Evolutionary conservation across 2,888 invertebrate genomes (phyloP), one percentile per base, ranked within the genome.

Genomic region (Prosapia bicincta): DNA sequence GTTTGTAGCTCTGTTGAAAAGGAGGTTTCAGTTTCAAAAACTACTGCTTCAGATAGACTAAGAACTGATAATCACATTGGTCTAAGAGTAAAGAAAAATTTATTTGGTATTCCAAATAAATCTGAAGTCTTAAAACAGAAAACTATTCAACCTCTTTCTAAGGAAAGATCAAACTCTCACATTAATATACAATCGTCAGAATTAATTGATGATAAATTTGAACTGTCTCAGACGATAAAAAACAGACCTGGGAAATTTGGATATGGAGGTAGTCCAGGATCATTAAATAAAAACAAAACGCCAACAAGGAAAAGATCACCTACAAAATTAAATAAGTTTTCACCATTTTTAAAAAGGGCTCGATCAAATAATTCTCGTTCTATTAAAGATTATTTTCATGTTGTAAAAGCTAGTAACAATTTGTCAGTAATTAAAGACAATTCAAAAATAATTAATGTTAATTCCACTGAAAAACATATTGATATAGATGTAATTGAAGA

Each of bases 271-370:
- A 54, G 20, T 20, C 38, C 38, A 7, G 38, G 1, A 13, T 38
- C 38, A 38, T 54, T 54, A 20, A 54, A 20, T 54, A 20, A 20
- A 20, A 3, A 20, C 5, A 20, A 20, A 54, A 74, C 54, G 5
- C 74, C 69, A 6, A 74, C 28, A 69, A 74, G 26, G 7, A 25
- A 26, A 9, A 69, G n/a, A 1, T 24, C 74, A 24, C 74, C 74
- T 6, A 24, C 23, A 43, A 74, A 74, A 26, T 69, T 74, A 24
- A 74, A 69, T 26, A 74, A 74, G 23, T 74, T 54, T 68, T 74
- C 74, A 26, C 74, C 74, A 43, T 74, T 74, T 65, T 28, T 20
- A 30, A 74, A 74, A 20, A 74, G 69, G 23, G 74, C 69, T 65
- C 65, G 69, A 69, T 30, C 69, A 5, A 25, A 69, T 54, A 43